A percentile compares a stretch with the other conserved stretches of the same genome.
Evolutionary conservation across 2,888 invertebrate species (phyloP).

Genomic region (Machimus rusticus): DNA sequence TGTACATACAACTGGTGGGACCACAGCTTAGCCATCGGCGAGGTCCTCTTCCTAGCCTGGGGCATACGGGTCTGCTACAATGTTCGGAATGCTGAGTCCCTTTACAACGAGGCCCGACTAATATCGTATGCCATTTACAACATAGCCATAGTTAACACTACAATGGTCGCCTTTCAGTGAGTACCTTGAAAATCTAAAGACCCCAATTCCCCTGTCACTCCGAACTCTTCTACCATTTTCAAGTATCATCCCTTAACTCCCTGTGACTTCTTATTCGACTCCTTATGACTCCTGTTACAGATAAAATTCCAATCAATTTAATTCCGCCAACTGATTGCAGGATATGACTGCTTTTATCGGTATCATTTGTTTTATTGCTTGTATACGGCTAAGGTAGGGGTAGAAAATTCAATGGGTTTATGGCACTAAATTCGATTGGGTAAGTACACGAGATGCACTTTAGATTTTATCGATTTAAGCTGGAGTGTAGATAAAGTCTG

Average conservation of each 20-base stretch:
- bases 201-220: not conserved
- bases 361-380: not conserved
- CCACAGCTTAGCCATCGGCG: conserved; percentile 89
- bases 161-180: conserved; percentile 94
- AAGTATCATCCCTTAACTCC: conserved; percentile 17
- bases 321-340: not conserved
- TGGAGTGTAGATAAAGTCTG: not conserved
- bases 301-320: conserved; percentile 1
- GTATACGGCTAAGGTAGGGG: not conserved
- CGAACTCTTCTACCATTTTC: not conserved
- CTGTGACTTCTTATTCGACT: not conserved
- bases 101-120: conserved; percentile 91
- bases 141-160: conserved; percentile 89
- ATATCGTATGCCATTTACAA: conserved; percentile 96
- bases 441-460: not conserved
- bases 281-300: not conserved
- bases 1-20: conserved; percentile 96
- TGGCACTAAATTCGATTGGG: not conserved
- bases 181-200: conserved; percentile 60
- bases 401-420: not conserved
- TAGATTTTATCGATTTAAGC: not conserved
- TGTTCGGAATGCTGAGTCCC: conserved; percentile 87
- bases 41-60: conserved; percentile 79
- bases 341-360: not conserved
- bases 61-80: conserved; percentile 86